Percentiles rank a stretch among this genome's conserved stretches.
phyloP scores from a whole-genome alignment of 2,888 invertebrate species.

The Serrognathus titanus region DNA sequence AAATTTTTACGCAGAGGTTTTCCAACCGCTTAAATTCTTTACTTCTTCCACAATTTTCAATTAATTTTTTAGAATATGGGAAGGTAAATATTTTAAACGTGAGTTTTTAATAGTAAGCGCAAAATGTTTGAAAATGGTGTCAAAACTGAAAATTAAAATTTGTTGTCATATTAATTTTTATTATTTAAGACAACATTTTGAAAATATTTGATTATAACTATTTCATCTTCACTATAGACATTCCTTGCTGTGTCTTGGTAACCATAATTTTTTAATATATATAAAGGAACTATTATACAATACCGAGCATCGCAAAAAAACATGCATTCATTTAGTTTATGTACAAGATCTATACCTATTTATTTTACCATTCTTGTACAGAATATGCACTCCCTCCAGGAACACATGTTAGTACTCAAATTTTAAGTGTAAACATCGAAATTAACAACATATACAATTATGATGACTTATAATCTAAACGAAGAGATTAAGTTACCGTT shows the following conservation, averaged over 20 bases:
- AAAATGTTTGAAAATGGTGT: background rate
- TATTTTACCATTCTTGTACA: no score
- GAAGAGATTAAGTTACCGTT: conserved; percentile 26
- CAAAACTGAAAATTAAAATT: no score
- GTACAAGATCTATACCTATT: no score
- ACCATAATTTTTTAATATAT: no score
- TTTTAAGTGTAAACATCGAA: conserved; percentile 28
- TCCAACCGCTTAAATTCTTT: conserved; percentile 1
- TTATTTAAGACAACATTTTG: no score
- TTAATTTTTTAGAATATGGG: background rate
- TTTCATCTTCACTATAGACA: no score
- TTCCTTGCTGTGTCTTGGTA: no score
- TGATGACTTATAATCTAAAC: conserved; percentile 30
- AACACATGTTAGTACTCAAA: conserved; percentile 28
- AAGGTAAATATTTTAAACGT: background rate
- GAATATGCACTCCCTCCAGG: conserved; percentile 14
- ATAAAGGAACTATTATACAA: no score
- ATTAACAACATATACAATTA: conserved; percentile 31
- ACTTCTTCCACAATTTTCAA: background rate
- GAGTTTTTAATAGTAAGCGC: background rate
- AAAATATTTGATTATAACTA: background rate
- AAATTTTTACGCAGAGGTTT: no score
- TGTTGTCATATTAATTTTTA: no score
- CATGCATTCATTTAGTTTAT: no score
- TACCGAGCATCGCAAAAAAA: no score